phyloP scores from a whole-genome alignment of 2,888 invertebrate species.

The Lasioglossum vierecki region DNA sequence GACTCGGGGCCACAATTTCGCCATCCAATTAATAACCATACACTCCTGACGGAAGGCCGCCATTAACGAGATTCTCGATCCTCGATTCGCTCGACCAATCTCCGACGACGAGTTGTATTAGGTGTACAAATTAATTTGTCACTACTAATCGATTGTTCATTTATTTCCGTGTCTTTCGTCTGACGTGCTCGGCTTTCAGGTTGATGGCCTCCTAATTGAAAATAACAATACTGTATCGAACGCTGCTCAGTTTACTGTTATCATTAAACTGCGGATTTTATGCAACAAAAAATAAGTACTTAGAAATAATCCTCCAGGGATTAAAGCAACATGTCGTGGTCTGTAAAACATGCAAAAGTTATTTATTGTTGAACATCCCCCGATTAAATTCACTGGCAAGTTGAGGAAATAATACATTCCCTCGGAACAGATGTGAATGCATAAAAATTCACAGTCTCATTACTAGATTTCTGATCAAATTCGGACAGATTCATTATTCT shows the following conservation, averaged over 20 bases:
- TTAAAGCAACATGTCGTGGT: no score
- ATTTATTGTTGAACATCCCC: no score
- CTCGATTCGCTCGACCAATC: neutral
- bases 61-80: conserved; percentile 15
- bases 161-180: neutral
- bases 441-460: neutral
- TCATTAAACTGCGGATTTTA: no score
- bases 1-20: conserved; percentile 37
- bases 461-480: neutral
- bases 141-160: neutral
- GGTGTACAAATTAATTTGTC: neutral
- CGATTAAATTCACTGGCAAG: neutral
- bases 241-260: no score
- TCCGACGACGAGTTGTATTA: neutral
- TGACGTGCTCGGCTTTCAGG: neutral
- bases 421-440: neutral
- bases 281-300: no score
- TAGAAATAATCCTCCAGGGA: no score
- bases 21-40: conserved; percentile 50
- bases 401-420: neutral
- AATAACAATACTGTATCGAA: neutral
- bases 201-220: neutral
- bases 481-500: neutral
- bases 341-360: neutral
- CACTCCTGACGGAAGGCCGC: conserved; percentile 5